These are phyloP conservation scores for Tenodera sinensis DNA, from an alignment of 2,888 invertebrate genomes.

Conservation along the genomic window DNA sequence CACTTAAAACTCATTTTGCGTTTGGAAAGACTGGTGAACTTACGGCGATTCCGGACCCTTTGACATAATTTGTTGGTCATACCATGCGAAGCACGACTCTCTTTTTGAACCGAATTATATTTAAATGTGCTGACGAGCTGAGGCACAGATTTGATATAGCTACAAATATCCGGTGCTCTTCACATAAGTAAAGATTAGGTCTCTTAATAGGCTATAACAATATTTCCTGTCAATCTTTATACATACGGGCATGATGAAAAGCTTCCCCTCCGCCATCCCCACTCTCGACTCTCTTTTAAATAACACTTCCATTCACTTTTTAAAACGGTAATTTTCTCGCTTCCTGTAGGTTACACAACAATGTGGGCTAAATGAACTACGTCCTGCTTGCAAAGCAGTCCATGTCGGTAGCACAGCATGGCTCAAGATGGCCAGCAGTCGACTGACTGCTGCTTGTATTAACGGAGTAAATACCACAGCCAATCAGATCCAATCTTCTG, in stretches of 20 bases:
- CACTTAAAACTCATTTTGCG: no score
- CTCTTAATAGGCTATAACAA: not conserved
- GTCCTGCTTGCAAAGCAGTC: constrained; percentile 5
- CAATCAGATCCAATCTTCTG: constrained; percentile 30
- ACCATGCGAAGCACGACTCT: no score
- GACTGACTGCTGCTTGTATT: not conserved
- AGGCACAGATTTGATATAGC: not conserved
- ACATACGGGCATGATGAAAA: not conserved
- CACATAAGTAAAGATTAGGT: not conserved
- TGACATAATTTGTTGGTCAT: no score
- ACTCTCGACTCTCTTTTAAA: not conserved
- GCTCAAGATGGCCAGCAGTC: not conserved
- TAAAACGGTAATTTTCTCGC: not conserved
- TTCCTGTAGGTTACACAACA: constrained; percentile 6
- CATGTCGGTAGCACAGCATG: not conserved
- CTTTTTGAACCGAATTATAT: no score
- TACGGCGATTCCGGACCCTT: no score
- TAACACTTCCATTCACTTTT: not conserved
- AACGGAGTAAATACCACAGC: constrained; percentile 26
- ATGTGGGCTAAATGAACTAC: constrained; percentile 13
- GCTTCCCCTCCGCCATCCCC: not conserved
- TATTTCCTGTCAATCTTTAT: constrained; percentile 13
- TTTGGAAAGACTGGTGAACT: no score
- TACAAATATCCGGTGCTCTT: not conserved
- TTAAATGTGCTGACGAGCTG: not conserved